Conservation (phyloP, 2,888 invertebrate species). For the Hofmannophila pseudospretella region DNA sequence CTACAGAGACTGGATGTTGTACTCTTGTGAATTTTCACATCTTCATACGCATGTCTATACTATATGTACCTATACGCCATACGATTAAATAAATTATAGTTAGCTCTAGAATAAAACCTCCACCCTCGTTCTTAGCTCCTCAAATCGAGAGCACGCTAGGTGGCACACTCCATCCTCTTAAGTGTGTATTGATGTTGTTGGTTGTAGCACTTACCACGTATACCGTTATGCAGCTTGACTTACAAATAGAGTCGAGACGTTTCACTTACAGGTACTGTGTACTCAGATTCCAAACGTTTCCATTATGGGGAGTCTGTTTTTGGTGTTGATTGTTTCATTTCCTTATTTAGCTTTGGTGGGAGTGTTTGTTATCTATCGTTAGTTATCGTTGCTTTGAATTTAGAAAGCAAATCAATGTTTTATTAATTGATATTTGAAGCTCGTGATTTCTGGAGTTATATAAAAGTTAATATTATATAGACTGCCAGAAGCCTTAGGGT, state of each 20-base stretch:
- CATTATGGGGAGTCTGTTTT: constrained; percentile 5
- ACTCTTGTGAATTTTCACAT: no score
- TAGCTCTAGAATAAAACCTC: no score
- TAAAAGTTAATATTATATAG: no score
- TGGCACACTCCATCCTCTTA: constrained; percentile 50
- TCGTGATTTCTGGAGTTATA: no score
- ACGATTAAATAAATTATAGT: no score
- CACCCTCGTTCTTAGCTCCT: constrained; percentile 15
- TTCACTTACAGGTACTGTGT: constrained; percentile 40
- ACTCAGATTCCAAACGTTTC: constrained; percentile 7
- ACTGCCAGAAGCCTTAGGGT: no score
- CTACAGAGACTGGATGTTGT: no score
- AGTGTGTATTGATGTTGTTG: constrained; percentile 66
- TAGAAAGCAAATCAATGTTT: not conserved
- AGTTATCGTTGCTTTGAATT: not conserved
- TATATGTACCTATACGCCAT: no score
- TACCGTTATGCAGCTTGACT: constrained; percentile 62
- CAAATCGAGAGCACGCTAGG: constrained; percentile 41
- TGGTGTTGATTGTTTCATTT: constrained; percentile 5
- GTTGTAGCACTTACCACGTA: constrained; percentile 59
- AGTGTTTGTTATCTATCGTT: not conserved
- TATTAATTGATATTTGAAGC: not conserved
- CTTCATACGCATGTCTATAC: no score
- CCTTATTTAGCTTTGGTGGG: constrained; percentile 2
- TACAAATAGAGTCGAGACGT: constrained; percentile 59